These are phyloP conservation scores for Drosophila aldrichi DNA, from an alignment of 2,888 invertebrate genomes.

Conservation along the genomic window DNA sequence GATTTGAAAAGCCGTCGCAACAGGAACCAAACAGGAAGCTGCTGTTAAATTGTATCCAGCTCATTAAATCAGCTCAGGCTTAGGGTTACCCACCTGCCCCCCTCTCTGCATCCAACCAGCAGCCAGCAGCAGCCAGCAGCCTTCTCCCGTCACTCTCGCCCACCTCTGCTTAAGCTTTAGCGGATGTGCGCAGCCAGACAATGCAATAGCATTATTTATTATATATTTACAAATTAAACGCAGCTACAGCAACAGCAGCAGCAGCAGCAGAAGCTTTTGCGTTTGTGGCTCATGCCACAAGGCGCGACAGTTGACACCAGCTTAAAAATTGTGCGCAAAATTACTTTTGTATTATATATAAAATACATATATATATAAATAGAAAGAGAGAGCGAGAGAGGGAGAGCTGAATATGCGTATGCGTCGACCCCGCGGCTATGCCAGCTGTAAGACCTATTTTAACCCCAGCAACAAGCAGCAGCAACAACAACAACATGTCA, in stretches of 20 bases:
- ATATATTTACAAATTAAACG: constrained; percentile 59
- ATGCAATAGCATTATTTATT: constrained; percentile 64
- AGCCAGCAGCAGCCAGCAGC: no score
- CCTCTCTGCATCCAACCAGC: background rate
- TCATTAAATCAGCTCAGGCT: constrained; percentile 73
- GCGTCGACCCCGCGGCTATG: constrained; percentile 50
- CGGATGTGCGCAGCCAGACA: constrained; percentile 72
- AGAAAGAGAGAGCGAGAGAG: background rate
- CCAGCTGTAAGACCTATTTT: constrained; percentile 74
- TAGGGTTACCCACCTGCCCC: constrained; percentile 4
- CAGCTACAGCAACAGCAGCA: constrained; percentile 1
- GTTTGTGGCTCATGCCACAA: constrained; percentile 38
- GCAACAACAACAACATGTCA: constrained; percentile 49
- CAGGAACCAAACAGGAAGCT: constrained; percentile 79
- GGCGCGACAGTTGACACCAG: constrained; percentile 75
- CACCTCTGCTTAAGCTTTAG: constrained; percentile 7
- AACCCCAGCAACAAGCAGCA: constrained; percentile 65
- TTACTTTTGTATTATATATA: constrained; percentile 71
- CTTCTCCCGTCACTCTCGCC: background rate
- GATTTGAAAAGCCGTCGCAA: constrained; percentile 77
- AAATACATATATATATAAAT: background rate
- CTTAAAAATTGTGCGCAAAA: constrained; percentile 72
- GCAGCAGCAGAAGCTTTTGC: constrained; percentile 9
- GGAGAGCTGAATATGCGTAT: constrained; percentile 17
- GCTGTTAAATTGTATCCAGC: constrained; percentile 75